These are phyloP conservation scores for Merluccius polli DNA, from an alignment of 2,797 vertebrate genomes.

Conservation along the genomic window DNA sequence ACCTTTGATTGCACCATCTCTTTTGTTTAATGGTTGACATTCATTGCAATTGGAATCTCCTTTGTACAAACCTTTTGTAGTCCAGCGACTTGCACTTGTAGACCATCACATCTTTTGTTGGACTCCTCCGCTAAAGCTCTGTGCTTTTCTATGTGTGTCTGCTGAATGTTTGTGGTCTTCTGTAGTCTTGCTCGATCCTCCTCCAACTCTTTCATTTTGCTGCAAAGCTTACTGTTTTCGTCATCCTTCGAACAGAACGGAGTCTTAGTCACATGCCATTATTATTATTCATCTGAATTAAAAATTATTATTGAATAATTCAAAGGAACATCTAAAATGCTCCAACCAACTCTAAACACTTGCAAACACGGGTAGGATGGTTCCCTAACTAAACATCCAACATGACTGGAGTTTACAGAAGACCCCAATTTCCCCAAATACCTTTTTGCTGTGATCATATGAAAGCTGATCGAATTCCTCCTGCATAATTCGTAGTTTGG, in stretches of 20 bases:
- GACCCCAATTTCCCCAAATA: conserved; percentile 19
- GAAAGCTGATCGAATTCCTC: conserved; percentile 83
- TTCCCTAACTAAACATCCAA: neutral
- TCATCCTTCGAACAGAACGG: conserved; percentile 76
- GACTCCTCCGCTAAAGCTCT: conserved; percentile 79
- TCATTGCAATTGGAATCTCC: neutral
- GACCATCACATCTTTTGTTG: conserved; percentile 73
- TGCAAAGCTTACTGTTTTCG: conserved; percentile 77
- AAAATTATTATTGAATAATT: neutral
- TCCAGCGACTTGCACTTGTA: conserved; percentile 78
- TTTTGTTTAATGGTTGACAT: neutral
- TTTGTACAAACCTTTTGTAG: conserved; percentile 77
- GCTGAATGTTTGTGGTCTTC: conserved; percentile 73
- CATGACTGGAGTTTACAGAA: neutral
- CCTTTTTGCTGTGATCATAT: conserved; percentile 85
- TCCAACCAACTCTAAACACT: neutral
- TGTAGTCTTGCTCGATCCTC: conserved; percentile 80
- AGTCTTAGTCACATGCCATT: neutral
- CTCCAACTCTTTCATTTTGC: conserved; percentile 78
- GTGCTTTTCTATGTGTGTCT: conserved; percentile 85
- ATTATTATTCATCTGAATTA: neutral
- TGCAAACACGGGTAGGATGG: neutral
- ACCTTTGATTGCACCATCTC: neutral
- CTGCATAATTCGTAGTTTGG: conserved; percentile 84
- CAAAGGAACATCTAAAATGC: neutral